These are phyloP conservation scores for Sylvilagus floridanus DNA, from an alignment of 2,797 vertebrate species.

Conservation along the genomic window DNA sequence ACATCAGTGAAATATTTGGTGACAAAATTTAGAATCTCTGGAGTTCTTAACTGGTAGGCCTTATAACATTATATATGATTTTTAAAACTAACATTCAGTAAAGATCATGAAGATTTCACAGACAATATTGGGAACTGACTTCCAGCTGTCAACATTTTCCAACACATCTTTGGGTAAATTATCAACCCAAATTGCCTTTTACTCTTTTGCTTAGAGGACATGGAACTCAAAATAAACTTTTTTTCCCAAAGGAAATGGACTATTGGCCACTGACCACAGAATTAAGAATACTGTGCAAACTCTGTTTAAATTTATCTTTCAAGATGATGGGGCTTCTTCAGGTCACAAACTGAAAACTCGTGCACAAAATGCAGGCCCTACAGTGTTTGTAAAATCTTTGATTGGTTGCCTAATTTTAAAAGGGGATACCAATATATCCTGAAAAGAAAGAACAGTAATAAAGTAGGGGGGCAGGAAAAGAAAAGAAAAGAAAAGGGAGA, in stretches of 20 bases:
- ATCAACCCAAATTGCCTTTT: conserved; percentile 28
- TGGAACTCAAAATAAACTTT: conserved; percentile 39
- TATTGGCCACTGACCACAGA: conserved; percentile 41
- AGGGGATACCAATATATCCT: background rate
- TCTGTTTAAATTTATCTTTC: conserved; percentile 68
- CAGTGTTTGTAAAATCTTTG: conserved; percentile 32
- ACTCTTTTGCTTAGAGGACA: conserved; percentile 31
- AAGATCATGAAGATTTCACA: conserved; percentile 1
- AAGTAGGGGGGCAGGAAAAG: background rate
- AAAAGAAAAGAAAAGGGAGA: background rate
- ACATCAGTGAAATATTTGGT: background rate
- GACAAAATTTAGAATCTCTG: background rate
- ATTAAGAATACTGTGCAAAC: conserved; percentile 23
- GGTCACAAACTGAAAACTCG: conserved; percentile 10
- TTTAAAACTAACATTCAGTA: background rate
- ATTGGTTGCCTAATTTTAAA: background rate
- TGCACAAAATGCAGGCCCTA: conserved; percentile 37
- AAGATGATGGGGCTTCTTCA: conserved; percentile 54
- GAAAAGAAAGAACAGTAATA: background rate
- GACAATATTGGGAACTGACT: background rate
- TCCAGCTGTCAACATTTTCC: conserved; percentile 12
- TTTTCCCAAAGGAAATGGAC: conserved; percentile 63
- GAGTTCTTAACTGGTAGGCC: background rate
- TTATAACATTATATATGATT: background rate
- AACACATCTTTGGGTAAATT: background rate